Conservation (phyloP, 2,113 vertebrate species). For the Parus major region DNA sequence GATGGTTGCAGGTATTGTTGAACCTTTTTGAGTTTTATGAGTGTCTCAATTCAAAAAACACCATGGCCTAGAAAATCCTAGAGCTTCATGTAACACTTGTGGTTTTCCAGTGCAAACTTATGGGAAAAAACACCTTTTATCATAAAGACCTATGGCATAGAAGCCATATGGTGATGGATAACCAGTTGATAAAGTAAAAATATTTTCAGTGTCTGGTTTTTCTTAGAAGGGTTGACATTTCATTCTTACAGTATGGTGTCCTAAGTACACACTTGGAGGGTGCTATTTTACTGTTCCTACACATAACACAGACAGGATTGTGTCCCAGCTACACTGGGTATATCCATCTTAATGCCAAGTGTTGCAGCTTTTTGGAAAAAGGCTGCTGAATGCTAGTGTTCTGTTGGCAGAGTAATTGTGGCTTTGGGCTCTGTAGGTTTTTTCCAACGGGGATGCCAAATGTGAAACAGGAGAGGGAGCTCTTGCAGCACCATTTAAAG, state of each 20-base stretch:
- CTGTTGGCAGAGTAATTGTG: not conserved
- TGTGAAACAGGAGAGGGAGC: slow-evolving; percentile 16
- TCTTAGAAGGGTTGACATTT: not conserved
- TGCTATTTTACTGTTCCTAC: rapidly evolving
- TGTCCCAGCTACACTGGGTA: not conserved
- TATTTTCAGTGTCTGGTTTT: not conserved
- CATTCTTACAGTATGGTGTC: not conserved
- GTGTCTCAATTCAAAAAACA: not conserved
- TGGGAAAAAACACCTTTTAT: not conserved
- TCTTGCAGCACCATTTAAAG: not conserved
- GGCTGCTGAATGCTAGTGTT: not conserved
- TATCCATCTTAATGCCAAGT: not conserved
- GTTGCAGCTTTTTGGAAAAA: not conserved
- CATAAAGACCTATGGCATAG: not conserved
- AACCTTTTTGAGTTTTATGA: not conserved
- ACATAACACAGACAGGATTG: not conserved
- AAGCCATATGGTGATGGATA: not conserved
- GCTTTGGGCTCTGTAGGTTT: not conserved
- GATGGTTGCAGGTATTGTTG: not conserved
- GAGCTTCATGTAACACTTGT: not conserved
- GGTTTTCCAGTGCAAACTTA: not conserved
- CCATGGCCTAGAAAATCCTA: not conserved
- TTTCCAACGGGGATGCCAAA: not conserved
- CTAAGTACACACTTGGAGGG: not conserved
- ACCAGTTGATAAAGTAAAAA: not conserved